These are phyloP conservation scores for Gracilinanus agilis DNA, from an alignment of 2,113 vertebrate species.

Conservation along the genomic window DNA sequence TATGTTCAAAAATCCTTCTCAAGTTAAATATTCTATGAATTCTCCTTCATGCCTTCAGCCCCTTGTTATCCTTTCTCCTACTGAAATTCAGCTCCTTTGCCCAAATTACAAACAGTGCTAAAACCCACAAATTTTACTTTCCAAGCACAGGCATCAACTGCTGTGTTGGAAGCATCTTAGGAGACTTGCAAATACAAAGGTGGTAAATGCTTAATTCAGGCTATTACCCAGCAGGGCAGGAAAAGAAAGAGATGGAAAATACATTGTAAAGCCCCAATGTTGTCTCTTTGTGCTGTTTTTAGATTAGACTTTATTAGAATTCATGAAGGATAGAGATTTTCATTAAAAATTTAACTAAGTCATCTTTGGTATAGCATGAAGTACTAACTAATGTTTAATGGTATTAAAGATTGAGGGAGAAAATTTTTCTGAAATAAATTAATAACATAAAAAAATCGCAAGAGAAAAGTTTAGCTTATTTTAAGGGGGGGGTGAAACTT, in stretches of 20 bases:
- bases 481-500: neutral
- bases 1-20: neutral
- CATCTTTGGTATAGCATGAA: neutral
- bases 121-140: neutral
- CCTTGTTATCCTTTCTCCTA: neutral
- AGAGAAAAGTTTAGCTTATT: neutral
- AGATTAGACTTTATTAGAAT: neutral
- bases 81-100: neutral
- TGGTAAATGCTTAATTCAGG: constrained; percentile 23
- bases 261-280: neutral
- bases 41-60: neutral
- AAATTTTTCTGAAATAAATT: neutral
- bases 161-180: constrained; percentile 17
- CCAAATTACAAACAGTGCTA: constrained; percentile 12
- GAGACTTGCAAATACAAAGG: constrained; percentile 25
- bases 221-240: neutral
- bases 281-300: constrained; percentile 22
- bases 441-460: neutral
- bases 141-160: neutral
- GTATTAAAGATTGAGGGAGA: neutral
- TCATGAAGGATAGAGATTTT: neutral
- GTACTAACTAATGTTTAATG: neutral
- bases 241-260: constrained; percentile 26
- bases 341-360: neutral
- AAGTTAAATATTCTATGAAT: neutral